A percentile compares a stretch with the other conserved stretches of the same genome.
phyloP scores from a whole-genome alignment of 2,797 vertebrate species.

The Ficedula albicollis region DNA sequence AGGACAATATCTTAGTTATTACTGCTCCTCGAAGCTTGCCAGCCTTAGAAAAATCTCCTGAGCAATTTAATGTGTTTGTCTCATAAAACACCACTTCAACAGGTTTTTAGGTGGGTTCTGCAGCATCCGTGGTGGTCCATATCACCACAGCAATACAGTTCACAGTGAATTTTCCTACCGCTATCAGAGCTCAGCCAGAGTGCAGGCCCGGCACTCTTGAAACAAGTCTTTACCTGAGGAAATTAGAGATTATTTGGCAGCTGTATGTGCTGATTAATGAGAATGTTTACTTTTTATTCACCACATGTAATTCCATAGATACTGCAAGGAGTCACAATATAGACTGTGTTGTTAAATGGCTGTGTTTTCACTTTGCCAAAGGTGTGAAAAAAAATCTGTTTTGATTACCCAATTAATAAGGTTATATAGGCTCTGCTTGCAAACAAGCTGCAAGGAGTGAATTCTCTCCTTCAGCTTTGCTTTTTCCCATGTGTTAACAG shows the following conservation, averaged over 20 bases:
- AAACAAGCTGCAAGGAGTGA: background rate
- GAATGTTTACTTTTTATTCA: background rate
- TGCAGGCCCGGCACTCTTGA: background rate
- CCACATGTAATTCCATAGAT: background rate
- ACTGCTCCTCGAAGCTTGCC: background rate
- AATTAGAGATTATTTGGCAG: background rate
- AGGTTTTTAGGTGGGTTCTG: background rate
- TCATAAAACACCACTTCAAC: background rate
- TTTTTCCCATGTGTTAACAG: background rate
- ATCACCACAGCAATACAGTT: background rate
- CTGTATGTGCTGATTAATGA: background rate
- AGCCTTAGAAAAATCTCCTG: background rate
- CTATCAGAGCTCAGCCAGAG: background rate
- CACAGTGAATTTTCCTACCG: background rate
- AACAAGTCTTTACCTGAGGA: background rate
- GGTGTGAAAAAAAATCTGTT: background rate
- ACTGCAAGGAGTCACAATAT: background rate
- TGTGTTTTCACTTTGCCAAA: background rate
- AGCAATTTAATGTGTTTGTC: background rate
- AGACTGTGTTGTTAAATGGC: background rate
- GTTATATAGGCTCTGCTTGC: background rate
- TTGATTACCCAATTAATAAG: background rate
- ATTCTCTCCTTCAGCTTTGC: background rate
- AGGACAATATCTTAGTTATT: background rate
- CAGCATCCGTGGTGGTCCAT: rapidly evolving